Base-by-base conservation (phyloP, 1,140 invertebrate species). In the Leptinotarsa texana region DNA sequence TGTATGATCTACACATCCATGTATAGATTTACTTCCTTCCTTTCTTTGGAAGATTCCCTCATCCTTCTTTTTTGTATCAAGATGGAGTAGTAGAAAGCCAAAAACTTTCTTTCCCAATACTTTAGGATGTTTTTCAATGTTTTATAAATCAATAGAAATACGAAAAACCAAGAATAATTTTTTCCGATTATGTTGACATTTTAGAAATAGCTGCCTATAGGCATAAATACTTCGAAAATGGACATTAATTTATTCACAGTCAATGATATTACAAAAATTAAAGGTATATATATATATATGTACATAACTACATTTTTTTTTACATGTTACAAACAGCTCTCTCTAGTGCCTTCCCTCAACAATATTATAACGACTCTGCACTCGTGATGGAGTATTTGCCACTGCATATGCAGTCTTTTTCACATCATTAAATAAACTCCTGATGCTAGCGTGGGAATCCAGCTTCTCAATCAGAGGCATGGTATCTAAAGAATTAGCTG, bases 401-500 rank as follows among this genome's bases (percentile, higher is more conserved):
- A 74, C 48, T 48, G 74, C 74, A 70, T 71, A 74, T 8, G 74
- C 76, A 63, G 76, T 70, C 27, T 75, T 77, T 48, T 77, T 77
- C 18, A 75, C 33, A 66, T 73, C 74, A n/a, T 68, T 71, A 42
- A 77, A 77, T 66, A 75, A 73, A 69, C 67, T 72, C 48, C 74
- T 63, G 8, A 77, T 77, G 63, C 49, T 75, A 4, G 51, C 69
- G 42, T 73, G 75, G 69, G 61, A 67, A 65, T 73, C 63, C 21
- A 51, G 51, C 68, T 48, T 63, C 57, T 69, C 63, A 6, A 48
- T 15, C 13, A 48, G 21, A 33, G 51, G 51, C 15, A 18, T 18
- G 51, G n/a, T 57, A 57, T 57, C 51, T 1, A 18, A 13, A 57
- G 51, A 18, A 57, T 57, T 15, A 57, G 1, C 5, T 57, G 17